phyloP scores from a whole-genome alignment of 2,113 vertebrate species.

The Sterrhoptilus dennistouni region DNA sequence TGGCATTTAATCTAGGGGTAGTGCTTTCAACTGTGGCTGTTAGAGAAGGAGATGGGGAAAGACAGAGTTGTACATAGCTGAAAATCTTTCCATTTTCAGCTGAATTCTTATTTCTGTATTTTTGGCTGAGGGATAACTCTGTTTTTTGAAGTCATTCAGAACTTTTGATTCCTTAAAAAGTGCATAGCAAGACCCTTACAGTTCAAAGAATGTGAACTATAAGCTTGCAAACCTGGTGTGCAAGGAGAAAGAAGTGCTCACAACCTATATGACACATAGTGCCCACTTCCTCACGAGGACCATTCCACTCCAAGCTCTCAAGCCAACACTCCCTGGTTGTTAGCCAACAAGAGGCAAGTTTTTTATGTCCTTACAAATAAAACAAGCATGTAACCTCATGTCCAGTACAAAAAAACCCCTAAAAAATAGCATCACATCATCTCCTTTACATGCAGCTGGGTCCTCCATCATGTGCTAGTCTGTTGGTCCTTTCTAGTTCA shows the following conservation, averaged over 20 bases:
- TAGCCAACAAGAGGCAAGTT: no score
- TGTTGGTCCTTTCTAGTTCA: background rate
- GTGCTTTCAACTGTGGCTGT: background rate
- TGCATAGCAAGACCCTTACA: background rate
- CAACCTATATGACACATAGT: accelerated
- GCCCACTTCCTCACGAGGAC: background rate
- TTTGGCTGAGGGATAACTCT: background rate
- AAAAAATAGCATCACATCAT: no score
- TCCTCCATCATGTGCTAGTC: accelerated
- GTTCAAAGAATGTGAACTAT: background rate
- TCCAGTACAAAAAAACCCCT: no score
- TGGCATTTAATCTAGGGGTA: background rate
- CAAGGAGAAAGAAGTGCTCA: background rate
- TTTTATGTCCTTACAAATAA: no score
- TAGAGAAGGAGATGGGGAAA: background rate
- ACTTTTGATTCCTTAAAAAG: background rate
- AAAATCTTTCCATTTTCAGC: background rate
- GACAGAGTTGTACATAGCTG: background rate
- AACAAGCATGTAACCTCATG: no score
- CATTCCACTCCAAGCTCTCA: background rate
- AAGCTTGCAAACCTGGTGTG: background rate
- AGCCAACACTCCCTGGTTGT: background rate
- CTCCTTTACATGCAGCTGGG: background rate
- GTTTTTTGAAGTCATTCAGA: background rate
- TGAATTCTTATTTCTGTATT: background rate